phyloP scores from a whole-genome alignment of 2,113 vertebrate species.

The Phoenicopterus ruber region DNA sequence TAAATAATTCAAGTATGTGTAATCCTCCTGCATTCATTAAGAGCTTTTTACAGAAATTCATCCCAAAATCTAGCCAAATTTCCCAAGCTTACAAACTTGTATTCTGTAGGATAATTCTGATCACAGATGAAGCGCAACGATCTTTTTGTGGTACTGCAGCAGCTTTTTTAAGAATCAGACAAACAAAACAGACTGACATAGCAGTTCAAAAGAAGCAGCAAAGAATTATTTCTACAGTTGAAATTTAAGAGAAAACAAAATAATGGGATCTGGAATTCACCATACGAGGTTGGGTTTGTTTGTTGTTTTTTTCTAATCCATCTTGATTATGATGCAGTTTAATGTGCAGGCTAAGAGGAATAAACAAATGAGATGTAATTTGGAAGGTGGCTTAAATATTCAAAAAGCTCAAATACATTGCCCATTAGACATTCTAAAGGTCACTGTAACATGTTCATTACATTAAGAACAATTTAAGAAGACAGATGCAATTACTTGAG shows the following conservation, averaged over 20 bases:
- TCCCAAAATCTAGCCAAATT: neutral
- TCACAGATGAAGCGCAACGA: neutral
- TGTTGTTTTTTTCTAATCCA: neutral
- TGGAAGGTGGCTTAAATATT: slow-evolving; percentile 7
- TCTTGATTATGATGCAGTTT: neutral
- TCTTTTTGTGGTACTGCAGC: neutral
- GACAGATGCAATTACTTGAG: slow-evolving; percentile 11
- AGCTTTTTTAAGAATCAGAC: neutral
- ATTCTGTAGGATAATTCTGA: neutral
- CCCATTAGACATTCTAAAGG: neutral
- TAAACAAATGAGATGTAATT: neutral
- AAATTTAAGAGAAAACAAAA: neutral
- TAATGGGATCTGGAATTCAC: neutral
- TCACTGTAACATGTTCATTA: slow-evolving; percentile 37
- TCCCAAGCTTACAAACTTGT: neutral
- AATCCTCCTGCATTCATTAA: neutral
- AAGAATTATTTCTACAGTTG: neutral
- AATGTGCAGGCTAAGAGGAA: neutral
- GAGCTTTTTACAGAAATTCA: neutral
- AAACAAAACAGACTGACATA: neutral
- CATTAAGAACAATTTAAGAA: slow-evolving; percentile 47
- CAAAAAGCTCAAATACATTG: neutral
- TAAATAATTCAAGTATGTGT: neutral
- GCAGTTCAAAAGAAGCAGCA: neutral
- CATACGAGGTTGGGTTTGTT: too few relatives aligned